Percentiles rank a stretch among this genome's conserved stretches.
Conservation (phyloP, 2,113 vertebrate genomes). For the Pseudorasbora parva region DNA sequence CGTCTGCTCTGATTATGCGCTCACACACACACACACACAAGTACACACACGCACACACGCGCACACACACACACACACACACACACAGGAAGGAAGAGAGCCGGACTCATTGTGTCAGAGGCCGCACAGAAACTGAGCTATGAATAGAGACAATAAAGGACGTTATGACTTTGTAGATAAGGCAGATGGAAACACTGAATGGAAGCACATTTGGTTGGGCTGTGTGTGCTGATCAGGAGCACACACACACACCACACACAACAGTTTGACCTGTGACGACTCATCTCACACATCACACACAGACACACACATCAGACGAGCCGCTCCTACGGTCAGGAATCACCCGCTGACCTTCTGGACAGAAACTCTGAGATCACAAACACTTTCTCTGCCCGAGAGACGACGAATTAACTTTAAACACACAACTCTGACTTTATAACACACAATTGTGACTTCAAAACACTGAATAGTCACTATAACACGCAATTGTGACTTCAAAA, state of each 20-base stretch:
- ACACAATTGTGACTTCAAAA: too few relatives aligned
- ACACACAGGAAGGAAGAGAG: conserved; percentile 33
- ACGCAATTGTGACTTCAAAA: too few relatives aligned
- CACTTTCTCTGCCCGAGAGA: not conserved
- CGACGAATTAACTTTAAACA: too few relatives aligned
- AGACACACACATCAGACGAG: not conserved
- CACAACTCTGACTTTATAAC: too few relatives aligned
- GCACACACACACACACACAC: too few relatives aligned
- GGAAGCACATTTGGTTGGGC: not conserved
- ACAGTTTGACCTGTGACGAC: not conserved
- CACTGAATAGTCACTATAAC: too few relatives aligned
- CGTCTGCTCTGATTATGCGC: not conserved
- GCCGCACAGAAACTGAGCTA: conserved; percentile 13
- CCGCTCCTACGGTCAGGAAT: not conserved
- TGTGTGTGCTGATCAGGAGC: not conserved
- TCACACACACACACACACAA: too few relatives aligned
- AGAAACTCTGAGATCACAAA: not conserved
- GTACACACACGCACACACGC: too few relatives aligned
- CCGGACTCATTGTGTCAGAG: not conserved
- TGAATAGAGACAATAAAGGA: conserved; percentile 59
- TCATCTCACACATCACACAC: not conserved
- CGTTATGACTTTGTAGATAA: conserved; percentile 39
- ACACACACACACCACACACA: not conserved
- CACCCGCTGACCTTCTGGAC: too few relatives aligned
- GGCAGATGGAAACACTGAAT: conserved; percentile 48